Conservation (phyloP, 2,888 invertebrate species). For the Conchocele bisecta region DNA sequence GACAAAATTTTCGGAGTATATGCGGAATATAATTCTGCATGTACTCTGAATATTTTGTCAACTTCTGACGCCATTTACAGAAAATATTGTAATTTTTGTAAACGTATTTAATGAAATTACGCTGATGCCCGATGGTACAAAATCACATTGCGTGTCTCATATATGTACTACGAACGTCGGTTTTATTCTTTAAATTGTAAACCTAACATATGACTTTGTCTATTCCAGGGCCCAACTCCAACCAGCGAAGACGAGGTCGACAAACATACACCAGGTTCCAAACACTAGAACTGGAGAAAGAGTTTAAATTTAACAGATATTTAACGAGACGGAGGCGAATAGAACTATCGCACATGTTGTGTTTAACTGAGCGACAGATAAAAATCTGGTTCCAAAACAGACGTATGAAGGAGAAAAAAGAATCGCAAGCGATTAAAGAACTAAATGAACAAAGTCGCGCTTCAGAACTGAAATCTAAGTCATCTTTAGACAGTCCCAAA, state of each 20-base stretch:
- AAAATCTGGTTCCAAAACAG: conserved; percentile 91
- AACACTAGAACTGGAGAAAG: conserved; percentile 98
- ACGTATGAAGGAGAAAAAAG: conserved; percentile 99
- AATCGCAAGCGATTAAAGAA: conserved; percentile 98
- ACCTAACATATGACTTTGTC: too few relatives aligned
- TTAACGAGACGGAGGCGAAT: conserved; percentile 97
- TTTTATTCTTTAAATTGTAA: too few relatives aligned
- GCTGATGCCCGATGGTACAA: too few relatives aligned
- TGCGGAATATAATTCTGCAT: too few relatives aligned
- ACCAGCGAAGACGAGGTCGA: conserved; percentile 97
- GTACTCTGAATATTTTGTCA: too few relatives aligned
- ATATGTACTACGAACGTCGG: too few relatives aligned
- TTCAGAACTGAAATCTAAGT: conserved; percentile 50
- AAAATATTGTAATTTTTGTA: too few relatives aligned
- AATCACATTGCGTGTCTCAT: too few relatives aligned
- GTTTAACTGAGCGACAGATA: conserved; percentile 97
- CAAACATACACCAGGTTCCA: conserved; percentile 99
- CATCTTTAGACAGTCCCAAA: conserved; percentile 41
- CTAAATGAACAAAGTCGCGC: conserved; percentile 88
- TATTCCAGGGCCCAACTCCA: conserved; percentile 93
- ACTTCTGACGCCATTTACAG: too few relatives aligned
- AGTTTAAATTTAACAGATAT: conserved; percentile 99
- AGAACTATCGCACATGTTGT: conserved; percentile 98
- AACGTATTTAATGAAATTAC: too few relatives aligned
- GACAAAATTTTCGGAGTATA: too few relatives aligned